These are phyloP conservation scores for Sphaeridia pumilis DNA, from an alignment of 2,888 invertebrate genomes.

Conservation along the genomic window DNA sequence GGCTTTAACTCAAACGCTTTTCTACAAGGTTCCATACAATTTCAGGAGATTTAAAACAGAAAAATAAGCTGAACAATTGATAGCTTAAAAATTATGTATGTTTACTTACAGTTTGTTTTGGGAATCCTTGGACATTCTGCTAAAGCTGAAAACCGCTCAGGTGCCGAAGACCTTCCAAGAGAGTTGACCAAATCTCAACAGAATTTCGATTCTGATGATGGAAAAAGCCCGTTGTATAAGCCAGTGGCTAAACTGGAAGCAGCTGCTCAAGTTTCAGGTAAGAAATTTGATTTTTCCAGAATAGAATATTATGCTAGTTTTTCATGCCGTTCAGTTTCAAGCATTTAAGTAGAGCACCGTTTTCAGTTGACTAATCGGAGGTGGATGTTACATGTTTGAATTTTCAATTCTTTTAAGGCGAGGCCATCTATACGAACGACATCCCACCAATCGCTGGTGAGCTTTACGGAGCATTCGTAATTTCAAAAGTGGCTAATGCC, in stretches of 20 bases:
- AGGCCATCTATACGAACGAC: conserved; percentile 66
- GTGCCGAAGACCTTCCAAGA: conserved; percentile 50
- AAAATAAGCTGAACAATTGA: no score
- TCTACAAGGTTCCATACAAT: conserved; percentile 65
- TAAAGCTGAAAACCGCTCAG: conserved; percentile 42
- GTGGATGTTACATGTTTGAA: no score
- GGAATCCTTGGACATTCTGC: conserved; percentile 9
- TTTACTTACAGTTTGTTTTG: conserved; percentile 9
- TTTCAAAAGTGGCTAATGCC: conserved; percentile 39
- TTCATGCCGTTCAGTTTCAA: no score
- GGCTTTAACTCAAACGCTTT: conserved; percentile 58
- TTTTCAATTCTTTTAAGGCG: conserved; percentile 37
- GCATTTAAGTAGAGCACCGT: no score
- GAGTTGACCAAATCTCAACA: conserved; percentile 56
- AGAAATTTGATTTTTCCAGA: conserved; percentile 39
- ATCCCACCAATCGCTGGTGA: conserved; percentile 47
- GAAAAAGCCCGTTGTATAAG: conserved; percentile 59
- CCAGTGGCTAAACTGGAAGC: conserved; percentile 64
- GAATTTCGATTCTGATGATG: conserved; percentile 53
- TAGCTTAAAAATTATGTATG: no score
- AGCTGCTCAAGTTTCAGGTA: conserved; percentile 48
- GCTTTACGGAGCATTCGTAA: conserved; percentile 39
- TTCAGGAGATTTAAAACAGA: no score
- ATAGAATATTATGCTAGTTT: no score
- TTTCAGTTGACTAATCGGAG: no score